phyloP scores from a whole-genome alignment of 2,113 vertebrate species.

The Xenotilapia caudafasciata region DNA sequence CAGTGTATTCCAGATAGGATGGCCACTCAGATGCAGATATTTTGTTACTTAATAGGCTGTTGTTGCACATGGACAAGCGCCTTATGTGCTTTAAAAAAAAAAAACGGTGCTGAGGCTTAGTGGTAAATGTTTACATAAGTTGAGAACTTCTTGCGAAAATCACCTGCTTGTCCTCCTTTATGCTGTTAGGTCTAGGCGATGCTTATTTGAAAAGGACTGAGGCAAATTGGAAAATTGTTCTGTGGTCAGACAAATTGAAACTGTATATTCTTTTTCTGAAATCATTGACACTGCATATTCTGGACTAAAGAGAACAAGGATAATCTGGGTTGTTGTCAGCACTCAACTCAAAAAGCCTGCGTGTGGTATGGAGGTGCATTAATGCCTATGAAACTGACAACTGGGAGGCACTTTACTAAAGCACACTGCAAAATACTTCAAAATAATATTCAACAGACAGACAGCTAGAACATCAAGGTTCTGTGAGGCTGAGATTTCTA shows the following conservation, averaged over 20 bases:
- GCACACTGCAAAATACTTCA: not conserved
- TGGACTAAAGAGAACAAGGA: not conserved
- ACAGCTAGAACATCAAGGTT: not conserved
- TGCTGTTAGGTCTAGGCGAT: not conserved
- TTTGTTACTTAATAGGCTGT: not conserved
- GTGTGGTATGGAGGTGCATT: not conserved
- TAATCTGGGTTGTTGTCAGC: not conserved
- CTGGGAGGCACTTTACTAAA: not conserved
- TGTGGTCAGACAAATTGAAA: not conserved
- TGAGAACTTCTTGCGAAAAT: not conserved
- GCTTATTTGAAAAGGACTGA: not conserved
- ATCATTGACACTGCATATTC: not conserved
- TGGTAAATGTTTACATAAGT: not conserved
- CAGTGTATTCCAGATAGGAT: not conserved
- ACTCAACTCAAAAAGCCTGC: not conserved
- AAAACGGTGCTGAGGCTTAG: not conserved
- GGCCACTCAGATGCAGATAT: not conserved
- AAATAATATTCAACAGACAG: not conserved
- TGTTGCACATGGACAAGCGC: not conserved
- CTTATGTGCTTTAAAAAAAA: not conserved
- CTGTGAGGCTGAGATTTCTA: not conserved
- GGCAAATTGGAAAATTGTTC: not conserved
- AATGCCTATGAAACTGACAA: not conserved
- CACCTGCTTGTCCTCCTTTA: not conserved
- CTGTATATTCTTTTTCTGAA: not conserved